These are phyloP conservation scores for Candidula unifasciata DNA, from an alignment of 2,888 invertebrate species.

Conservation along the genomic window DNA sequence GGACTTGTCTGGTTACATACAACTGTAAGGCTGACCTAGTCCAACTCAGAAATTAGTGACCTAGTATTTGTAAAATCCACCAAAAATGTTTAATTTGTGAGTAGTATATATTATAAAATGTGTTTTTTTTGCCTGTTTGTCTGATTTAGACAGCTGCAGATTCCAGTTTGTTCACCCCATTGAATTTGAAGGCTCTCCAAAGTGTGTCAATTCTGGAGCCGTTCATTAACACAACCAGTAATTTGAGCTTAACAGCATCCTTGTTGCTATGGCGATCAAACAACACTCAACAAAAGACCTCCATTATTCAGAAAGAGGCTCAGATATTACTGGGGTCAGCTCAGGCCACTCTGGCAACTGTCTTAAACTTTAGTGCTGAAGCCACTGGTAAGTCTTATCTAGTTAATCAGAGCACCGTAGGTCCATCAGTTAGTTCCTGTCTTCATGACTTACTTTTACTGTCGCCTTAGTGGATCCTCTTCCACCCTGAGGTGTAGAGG, in stretches of 20 bases:
- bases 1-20: too few relatives aligned
- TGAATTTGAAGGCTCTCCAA: constrained; percentile 29
- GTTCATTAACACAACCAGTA: constrained; percentile 5
- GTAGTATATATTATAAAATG: background rate
- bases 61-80: too few relatives aligned
- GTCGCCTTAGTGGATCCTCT: too few relatives aligned
- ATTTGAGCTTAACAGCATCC: background rate
- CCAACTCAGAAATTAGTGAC: too few relatives aligned
- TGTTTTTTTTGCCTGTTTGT: background rate
- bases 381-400: background rate
- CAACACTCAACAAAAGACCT: constrained; percentile 1
- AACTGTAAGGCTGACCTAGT: too few relatives aligned
- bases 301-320: constrained; percentile 15
- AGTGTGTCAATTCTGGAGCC: background rate
- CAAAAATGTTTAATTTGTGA: background rate
- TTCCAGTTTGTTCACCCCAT: constrained; percentile 5
- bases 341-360: background rate
- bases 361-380: constrained; percentile 20
- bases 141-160: constrained; percentile 21
- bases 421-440: too few relatives aligned
- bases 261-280: constrained; percentile 1
- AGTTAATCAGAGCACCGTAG: too few relatives aligned
- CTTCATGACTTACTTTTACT: too few relatives aligned
- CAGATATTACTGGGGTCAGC: background rate
- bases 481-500: too few relatives aligned